Evolutionary conservation across 2,113 vertebrate species (phyloP).

Genomic region (Leucoraja erinaceus): DNA sequence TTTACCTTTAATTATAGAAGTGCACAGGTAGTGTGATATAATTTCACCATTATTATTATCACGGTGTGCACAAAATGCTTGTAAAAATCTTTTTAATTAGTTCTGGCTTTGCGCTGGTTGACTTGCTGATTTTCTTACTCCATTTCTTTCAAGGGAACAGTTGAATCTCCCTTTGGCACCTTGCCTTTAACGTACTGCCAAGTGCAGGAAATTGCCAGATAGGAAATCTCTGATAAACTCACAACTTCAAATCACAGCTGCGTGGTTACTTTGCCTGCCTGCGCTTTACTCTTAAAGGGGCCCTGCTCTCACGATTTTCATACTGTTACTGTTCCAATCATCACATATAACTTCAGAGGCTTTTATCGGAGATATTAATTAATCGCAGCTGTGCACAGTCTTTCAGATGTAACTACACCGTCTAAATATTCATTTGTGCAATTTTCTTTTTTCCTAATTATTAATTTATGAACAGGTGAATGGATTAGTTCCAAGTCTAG

Average conservation of each 20-base stretch:
- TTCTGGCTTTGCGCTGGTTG: neutral
- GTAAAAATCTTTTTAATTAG: neutral
- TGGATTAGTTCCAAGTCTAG: neutral
- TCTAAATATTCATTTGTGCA: too few species aligned
- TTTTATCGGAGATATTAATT: too few species aligned
- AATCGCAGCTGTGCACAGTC: neutral
- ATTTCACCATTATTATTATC: neutral
- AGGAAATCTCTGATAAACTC: neutral
- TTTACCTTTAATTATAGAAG: neutral
- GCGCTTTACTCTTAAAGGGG: neutral
- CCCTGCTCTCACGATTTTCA: neutral
- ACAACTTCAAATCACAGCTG: neutral
- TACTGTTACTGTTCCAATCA: neutral
- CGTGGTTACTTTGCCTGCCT: neutral
- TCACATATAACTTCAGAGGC: neutral
- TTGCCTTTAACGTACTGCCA: neutral
- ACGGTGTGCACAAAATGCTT: neutral
- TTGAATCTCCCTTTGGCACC: neutral
- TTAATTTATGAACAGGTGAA: neutral
- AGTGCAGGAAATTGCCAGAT: neutral
- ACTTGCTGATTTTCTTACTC: neutral
- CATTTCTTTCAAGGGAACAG: neutral
- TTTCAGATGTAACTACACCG: too few species aligned
- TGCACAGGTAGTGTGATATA: neutral
- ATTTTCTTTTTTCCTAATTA: too few species aligned